Evolutionary conservation across 2,113 vertebrate species (phyloP).

Genomic region (Spea bombifrons): DNA sequence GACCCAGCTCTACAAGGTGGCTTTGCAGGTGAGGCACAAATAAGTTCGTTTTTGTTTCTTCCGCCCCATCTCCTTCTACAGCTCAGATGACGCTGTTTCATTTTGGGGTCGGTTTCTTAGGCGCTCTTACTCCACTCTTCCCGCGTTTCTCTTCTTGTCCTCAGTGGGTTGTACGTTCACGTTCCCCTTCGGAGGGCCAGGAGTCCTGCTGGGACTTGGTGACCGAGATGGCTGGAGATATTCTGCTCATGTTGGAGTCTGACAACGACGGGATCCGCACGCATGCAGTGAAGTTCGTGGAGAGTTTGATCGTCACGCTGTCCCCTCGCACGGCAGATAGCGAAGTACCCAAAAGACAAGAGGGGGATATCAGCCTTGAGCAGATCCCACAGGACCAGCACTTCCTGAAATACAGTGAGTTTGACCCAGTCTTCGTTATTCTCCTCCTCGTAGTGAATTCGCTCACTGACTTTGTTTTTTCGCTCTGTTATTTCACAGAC

Average conservation of each 20-base stretch:
- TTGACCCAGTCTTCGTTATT: neutral
- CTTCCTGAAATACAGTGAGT: slow-evolving; percentile 83
- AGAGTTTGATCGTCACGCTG: slow-evolving; percentile 85
- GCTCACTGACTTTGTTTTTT: rapidly evolving
- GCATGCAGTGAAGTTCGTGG: slow-evolving; percentile 93
- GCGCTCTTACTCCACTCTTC: no score
- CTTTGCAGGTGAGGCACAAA: slow-evolving; percentile 75
- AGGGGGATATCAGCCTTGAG: slow-evolving; percentile 88
- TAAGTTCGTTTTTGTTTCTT: no score
- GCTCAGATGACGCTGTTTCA: neutral
- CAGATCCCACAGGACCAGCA: slow-evolving; percentile 82
- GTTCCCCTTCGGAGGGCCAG: slow-evolving; percentile 77
- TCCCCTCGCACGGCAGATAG: slow-evolving; percentile 81
- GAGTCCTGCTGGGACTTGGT: slow-evolving; percentile 94
- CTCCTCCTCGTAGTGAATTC: neutral
- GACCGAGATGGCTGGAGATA: slow-evolving; percentile 84
- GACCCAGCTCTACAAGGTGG: slow-evolving; percentile 90
- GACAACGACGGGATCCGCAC: slow-evolving; percentile 94
- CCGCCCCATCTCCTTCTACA: neutral
- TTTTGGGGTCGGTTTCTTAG: no score
- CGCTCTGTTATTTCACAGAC: slow-evolving; percentile 56
- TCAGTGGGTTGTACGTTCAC: slow-evolving; percentile 86
- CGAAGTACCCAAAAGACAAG: slow-evolving; percentile 81
- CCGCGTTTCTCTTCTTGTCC: neutral
- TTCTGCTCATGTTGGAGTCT: slow-evolving; percentile 82